These are phyloP conservation scores for Megalops atlanticus DNA, from an alignment of 2,113 vertebrate species.

Conservation along the genomic window DNA sequence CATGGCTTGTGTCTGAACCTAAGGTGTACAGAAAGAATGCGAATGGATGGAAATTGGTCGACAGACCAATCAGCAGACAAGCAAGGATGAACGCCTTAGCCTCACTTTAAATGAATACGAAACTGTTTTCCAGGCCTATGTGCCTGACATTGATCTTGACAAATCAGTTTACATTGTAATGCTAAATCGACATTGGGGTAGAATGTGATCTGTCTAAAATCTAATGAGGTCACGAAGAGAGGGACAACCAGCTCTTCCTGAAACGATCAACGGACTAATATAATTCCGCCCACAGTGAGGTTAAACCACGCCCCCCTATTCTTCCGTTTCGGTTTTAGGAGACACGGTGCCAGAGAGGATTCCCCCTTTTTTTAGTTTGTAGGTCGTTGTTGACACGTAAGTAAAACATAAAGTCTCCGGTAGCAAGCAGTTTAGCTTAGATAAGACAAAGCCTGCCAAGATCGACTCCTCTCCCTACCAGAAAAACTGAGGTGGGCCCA, in stretches of 20 bases:
- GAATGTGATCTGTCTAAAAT: constrained; percentile 29
- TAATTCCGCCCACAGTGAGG: constrained; percentile 62
- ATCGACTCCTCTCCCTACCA: neutral
- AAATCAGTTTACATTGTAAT: constrained; percentile 49
- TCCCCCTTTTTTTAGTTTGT: constrained; percentile 57
- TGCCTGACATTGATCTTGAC: constrained; percentile 49
- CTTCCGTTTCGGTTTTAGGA: constrained; percentile 72
- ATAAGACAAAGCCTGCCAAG: constrained; percentile 28
- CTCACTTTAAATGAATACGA: no score
- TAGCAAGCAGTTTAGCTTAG: constrained; percentile 16
- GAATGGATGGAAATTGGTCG: no score
- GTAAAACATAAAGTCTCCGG: constrained; percentile 49
- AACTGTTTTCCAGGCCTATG: neutral
- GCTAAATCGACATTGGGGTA: constrained; percentile 19
- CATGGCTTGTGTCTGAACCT: no score
- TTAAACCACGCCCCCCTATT: constrained; percentile 61
- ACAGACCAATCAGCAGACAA: no score
- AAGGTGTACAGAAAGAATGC: no score
- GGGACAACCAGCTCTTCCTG: constrained; percentile 27
- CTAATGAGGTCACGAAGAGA: constrained; percentile 53
- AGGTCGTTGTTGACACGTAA: constrained; percentile 57
- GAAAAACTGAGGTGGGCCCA: constrained; percentile 46
- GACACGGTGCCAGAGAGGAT: constrained; percentile 60
- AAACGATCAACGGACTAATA: constrained; percentile 49
- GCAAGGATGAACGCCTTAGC: no score